Evolutionary conservation across 23 tunicate species (phyloP), one percentile per base, ranked within the genome.

Genomic region (Ciona savignyi): DNA sequence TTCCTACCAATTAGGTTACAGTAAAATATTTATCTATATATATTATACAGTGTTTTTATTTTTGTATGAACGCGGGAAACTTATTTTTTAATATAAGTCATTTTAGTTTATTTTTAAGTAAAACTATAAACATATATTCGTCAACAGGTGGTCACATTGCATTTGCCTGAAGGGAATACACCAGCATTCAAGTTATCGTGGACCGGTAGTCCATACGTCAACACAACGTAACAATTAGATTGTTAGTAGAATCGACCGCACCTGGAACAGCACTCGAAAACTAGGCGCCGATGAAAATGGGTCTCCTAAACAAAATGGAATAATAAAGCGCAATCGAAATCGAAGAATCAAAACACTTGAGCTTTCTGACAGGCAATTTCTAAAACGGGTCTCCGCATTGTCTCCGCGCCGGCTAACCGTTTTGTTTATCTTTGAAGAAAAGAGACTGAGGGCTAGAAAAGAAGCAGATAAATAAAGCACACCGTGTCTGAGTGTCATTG

Each of bases 121-220:
- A n/a, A n/a, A n/a, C n/a, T n/a, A n/a, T n/a, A n/a, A n/a, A n/a
- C n/a, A n/a, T n/a, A n/a, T n/a, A n/a, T n/a, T n/a, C n/a, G n/a
- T n/a, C n/a, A n/a, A n/a, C n/a, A n/a, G n/a, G n/a, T n/a, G n/a
- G n/a, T n/a, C n/a, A n/a, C n/a, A n/a, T n/a, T n/a, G n/a, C n/a
- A n/a, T n/a, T n/a, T n/a, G 11, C 56, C 56, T 9, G 56, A 42
- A 15, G 56, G 56, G 15, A 42, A 42, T n/a, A n/a, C n/a, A n/a
- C n/a, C n/a, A n/a, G n/a, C n/a, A 42, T 42, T 42, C 56, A 15
- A 15, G 56, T 42, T 42, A 15, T 15, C 56, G 56, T 42, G 56
- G 56, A 42, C 56, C 56, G 56, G 56, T 42, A 42, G 56, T 42
- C 56, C 11, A n/a, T n/a, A 42, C 56, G 56, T 42, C 56, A 42